Evolutionary conservation across 2,888 invertebrate species (phyloP), one percentile per base, ranked within the genome.

Genomic region (Alloscopus bannaensis): DNA sequence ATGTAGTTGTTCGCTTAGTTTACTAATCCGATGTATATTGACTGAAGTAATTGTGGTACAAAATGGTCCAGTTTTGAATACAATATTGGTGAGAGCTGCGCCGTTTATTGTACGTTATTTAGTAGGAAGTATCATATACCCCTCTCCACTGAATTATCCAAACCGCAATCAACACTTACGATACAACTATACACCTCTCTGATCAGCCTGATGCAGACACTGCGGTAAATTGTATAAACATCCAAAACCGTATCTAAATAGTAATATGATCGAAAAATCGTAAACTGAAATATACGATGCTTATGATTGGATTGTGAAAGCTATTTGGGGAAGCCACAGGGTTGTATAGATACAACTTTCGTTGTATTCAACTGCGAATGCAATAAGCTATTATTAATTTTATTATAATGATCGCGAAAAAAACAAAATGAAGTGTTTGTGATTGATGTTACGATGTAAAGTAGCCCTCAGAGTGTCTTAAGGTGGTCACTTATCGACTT

Each of bases 31-130:
- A 16, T 69, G 57, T 59, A 59, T 45, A 59, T 50, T 62, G 71
- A 71, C 71, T 71, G 71, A 71, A 60, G 71, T 71, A 71, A 71
- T 71, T 71, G 60, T 71, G 71, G 71, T 71, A 71, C 71, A 71
- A 71, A 71, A 71, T 36, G 71, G 71, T 60, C 71, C 71, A 71
- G 71, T 71, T 71, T 70, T 22, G 57, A 26, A 24, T 29, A 28
- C 55, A 26, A 55, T 28, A n/a, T 55, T 55, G 26, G 11, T 28
- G 55, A 13, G n/a, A n/a, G 36, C 36, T 8, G 18, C 18, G 47
- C n/a, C 47, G 11, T 47, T n/a, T n/a, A n/a, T n/a, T n/a, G 47
- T 47, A 47, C 47, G 18, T 47, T 3, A 4, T 36, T 13, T 47
- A n/a, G n/a, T n/a, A n/a, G n/a, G n/a, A n/a, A n/a, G n/a, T n/a